Conservation (phyloP, 2,888 invertebrate genomes). For the Agrochola lychnidis region DNA sequence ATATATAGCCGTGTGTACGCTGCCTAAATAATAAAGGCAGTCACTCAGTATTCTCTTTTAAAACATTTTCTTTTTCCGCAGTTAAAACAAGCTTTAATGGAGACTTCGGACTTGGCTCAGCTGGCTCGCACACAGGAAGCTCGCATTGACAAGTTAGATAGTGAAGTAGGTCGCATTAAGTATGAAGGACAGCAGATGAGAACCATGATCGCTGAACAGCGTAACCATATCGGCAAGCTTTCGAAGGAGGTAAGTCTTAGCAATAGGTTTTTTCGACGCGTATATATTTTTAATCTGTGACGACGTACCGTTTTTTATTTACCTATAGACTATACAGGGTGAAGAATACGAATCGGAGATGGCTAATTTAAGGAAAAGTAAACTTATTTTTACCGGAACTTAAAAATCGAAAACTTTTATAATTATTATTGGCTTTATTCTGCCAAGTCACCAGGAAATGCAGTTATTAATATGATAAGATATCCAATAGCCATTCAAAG, state of each 20-base stretch:
- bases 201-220: slow-evolving; percentile 77
- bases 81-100: slow-evolving; percentile 83
- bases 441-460: background rate
- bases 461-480: background rate
- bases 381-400: background rate
- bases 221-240: slow-evolving; percentile 84
- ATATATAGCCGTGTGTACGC: background rate
- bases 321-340: background rate
- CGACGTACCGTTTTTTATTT: background rate
- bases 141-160: slow-evolving; percentile 82
- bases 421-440: background rate
- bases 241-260: slow-evolving; percentile 87
- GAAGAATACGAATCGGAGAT: background rate
- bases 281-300: background rate
- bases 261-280: background rate
- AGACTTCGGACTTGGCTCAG: slow-evolving; percentile 78
- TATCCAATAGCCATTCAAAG: background rate
- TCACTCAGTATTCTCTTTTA: slow-evolving; percentile 35
- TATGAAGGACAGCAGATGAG: slow-evolving; percentile 81
- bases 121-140: slow-evolving; percentile 80
- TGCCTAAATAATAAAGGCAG: slow-evolving; percentile 36
- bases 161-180: slow-evolving; percentile 79
- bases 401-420: background rate
- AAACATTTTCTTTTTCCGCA: slow-evolving; percentile 67
- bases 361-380: background rate